Evolutionary conservation across 53 echinoderm and acorn worm genomes (phyloP), one percentile per base, ranked within the genome.

Genomic region (Henricia sp.): DNA sequence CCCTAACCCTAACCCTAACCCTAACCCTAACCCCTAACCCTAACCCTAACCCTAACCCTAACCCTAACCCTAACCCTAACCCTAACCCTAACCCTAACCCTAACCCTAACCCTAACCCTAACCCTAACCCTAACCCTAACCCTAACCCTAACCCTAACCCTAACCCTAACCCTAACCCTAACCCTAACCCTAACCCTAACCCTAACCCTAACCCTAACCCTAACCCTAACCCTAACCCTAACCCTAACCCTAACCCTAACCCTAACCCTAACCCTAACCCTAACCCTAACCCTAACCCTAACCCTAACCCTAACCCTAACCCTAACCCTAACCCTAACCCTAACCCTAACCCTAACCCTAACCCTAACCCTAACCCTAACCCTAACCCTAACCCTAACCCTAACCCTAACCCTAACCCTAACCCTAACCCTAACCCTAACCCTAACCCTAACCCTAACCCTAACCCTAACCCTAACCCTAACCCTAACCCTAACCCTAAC

Each of bases 1-100:
- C 60, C 60, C 60, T 60, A 60, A 60, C 60, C 60, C 60, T 60
- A 60, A 60, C 60, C 60, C 60, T 60, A 60, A 60, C 60, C 60
- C n/a, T n/a, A n/a, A n/a, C n/a, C n/a, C n/a, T n/a, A n/a, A n/a
- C n/a, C n/a, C n/a, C n/a, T n/a, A n/a, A n/a, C n/a, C n/a, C 60
- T 60, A 60, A 60, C 60, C 60, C 60, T 60, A 60, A 60, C 60
- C 60, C 60, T 60, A 60, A 60, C 60, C 60, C 60, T 60, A 60
- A 60, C 60, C 60, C 60, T 60, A 60, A 60, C 60, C 60, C 60
- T 60, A 60, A 60, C 60, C 60, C 60, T 60, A 60, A 60, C 60
- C 60, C 60, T 60, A 60, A 60, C 60, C 60, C 60, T 60, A 60
- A 60, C 60, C 60, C 60, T 23, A 6, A 60, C 5, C 60, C 5